Evolutionary conservation across 2,113 vertebrate species (phyloP).

Genomic region (Malurus elegans): DNA sequence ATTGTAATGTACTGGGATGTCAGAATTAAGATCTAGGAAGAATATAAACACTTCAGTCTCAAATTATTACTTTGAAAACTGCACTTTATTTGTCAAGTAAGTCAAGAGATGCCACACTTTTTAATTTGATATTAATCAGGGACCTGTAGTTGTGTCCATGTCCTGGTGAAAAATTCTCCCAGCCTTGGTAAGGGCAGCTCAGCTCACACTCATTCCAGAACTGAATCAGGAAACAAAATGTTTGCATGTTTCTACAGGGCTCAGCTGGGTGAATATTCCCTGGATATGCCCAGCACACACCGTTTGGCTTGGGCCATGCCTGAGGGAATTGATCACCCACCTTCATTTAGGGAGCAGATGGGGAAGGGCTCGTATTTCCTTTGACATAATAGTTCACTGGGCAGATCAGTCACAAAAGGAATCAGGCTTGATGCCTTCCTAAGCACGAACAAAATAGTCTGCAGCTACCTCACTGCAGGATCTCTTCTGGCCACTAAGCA

Average conservation of each 20-base stretch:
- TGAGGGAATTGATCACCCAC: neutral
- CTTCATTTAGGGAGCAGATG: neutral
- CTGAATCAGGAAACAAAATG: neutral
- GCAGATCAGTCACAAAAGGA: neutral
- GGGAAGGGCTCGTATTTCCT: neutral
- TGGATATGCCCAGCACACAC: neutral
- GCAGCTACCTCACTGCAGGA: neutral
- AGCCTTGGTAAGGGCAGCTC: neutral
- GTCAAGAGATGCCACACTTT: neutral
- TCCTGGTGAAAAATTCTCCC: neutral
- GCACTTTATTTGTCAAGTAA: neutral
- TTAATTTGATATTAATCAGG: neutral
- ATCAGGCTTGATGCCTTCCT: neutral
- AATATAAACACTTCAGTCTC: neutral
- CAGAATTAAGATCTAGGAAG: neutral
- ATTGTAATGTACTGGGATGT: neutral
- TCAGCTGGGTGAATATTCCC: neutral
- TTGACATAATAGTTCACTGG: neutral
- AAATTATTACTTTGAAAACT: neutral
- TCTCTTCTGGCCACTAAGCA: neutral
- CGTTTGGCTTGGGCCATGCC: neutral
- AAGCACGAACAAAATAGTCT: neutral
- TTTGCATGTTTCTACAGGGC: neutral
- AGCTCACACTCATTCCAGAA: neutral
- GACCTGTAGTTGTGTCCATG: neutral